These are phyloP conservation scores for Drosophila monieri DNA, from an alignment of 2,888 invertebrate species.

Conservation along the genomic window DNA sequence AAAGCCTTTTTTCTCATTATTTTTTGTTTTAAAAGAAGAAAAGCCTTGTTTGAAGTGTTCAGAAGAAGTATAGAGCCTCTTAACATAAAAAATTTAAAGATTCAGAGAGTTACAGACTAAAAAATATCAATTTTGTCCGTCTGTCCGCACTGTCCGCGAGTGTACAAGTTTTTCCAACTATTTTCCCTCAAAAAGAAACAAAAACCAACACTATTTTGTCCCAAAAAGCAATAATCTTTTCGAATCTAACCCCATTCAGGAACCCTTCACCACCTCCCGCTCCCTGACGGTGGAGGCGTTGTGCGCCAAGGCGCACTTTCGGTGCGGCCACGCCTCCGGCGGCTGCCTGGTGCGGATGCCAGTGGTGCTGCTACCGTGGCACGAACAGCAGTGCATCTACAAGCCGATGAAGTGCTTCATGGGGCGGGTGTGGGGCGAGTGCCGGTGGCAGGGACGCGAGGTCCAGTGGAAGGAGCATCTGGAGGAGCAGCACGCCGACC, in stretches of 20 bases:
- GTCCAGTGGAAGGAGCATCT: constrained; percentile 87
- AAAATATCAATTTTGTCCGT: no score
- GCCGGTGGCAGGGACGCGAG: constrained; percentile 86
- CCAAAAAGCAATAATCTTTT: no score
- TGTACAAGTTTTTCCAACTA: no score
- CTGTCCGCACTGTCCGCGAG: no score
- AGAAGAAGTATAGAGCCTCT: no score
- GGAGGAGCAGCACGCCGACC: constrained; percentile 85
- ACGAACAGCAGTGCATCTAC: constrained; percentile 83
- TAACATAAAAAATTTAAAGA: no score
- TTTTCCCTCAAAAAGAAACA: no score
- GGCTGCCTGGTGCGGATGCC: constrained; percentile 86
- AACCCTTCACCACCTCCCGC: constrained; percentile 85
- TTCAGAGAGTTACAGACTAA: no score
- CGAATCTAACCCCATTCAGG: constrained; percentile 81
- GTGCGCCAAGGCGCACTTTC: constrained; percentile 86
- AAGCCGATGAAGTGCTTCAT: constrained; percentile 84
- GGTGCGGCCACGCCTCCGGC: constrained; percentile 85
- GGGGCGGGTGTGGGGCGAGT: constrained; percentile 85
- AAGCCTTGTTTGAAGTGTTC: no score
- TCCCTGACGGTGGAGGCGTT: constrained; percentile 86
- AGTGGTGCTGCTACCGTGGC: constrained; percentile 85
- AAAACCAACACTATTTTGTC: no score
- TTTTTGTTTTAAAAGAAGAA: no score
- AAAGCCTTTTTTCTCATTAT: no score